A percentile compares a stretch with the other conserved stretches of the same genome.
These are phyloP conservation scores for Stictonetta naevosa DNA, from an alignment of 2,113 vertebrate genomes.

Conservation along the genomic window DNA sequence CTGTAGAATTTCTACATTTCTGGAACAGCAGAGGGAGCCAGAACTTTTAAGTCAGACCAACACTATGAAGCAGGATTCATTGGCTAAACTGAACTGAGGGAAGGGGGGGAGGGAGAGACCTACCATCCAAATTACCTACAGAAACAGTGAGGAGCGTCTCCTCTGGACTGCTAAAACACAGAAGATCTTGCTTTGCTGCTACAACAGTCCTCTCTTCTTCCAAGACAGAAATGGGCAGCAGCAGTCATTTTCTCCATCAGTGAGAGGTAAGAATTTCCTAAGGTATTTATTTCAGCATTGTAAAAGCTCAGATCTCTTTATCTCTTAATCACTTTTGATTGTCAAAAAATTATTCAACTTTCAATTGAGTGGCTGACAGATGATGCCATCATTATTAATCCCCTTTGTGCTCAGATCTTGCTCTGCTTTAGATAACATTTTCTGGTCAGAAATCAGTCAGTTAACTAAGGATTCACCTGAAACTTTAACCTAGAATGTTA, in stretches of 20 bases:
- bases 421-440: neutral
- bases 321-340: neutral
- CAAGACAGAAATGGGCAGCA: neutral
- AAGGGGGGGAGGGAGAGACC: neutral
- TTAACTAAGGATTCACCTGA: neutral
- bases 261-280: slow-evolving; percentile 52
- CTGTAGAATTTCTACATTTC: neutral
- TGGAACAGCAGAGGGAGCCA: slow-evolving; percentile 66
- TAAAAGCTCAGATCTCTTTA: neutral
- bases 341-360: neutral
- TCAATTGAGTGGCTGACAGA: neutral
- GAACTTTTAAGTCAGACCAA: neutral
- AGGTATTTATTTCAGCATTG: neutral
- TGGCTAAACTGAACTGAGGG: slow-evolving; percentile 9
- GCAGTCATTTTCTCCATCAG: neutral
- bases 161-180: neutral
- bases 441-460: neutral
- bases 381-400: neutral
- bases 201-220: neutral
- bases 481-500: neutral
- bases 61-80: neutral
- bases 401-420: neutral
- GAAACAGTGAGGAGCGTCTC: neutral
- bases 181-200: neutral
- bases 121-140: slow-evolving; percentile 26